Evolutionary conservation across 2,797 vertebrate species (phyloP), one percentile per base, ranked within the genome.

Genomic region (Dryobates pubescens): DNA sequence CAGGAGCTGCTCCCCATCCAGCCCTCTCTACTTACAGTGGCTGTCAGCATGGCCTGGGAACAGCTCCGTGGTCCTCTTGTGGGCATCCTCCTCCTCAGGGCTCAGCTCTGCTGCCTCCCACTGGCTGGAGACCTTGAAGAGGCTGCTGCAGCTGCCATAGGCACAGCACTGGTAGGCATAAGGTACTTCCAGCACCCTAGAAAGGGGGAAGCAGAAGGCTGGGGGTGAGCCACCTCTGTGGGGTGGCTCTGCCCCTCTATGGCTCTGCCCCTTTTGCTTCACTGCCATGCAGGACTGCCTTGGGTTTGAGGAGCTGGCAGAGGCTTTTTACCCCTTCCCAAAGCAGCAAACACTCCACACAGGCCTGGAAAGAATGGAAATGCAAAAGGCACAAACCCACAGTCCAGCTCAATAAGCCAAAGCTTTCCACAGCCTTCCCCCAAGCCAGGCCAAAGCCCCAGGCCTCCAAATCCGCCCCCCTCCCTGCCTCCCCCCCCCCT

Each of bases 111-210:
- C 98, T 4, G 96, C 92, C 59, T 98, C 98, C 98, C 98, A 98
- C 49, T 98, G 98, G 93, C 90, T 96, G 10, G 94, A 86, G 24
- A 97, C 80, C 95, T 98, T 98, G 97, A 98, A 98, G 96, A 97
- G 96, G 86, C 92, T 82, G 54, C 97, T 97, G 85, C 99, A 99
- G 79, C 97, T 96, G 11, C 98, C 98, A 5, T 99, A 99, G 54
- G 98, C 97, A 34, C 99, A 99, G 97, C 99, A 99, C 97, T 99
- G 99, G 96, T 99, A 99, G 89, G 99, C 99, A 0, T 98, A 98
- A 2, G 99, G 99, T 94, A 99, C 99, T 97, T 99, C 99, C 13
- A 99, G 97, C 79, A 99, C 98, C 95, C 99, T 99, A 97, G 72
- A 26, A 38, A 45, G 23, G 19, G 19, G 18, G 89, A 91, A 79